Base-by-base conservation (phyloP, 2,113 vertebrate species). In the Beaufortia kweichowensis region DNA sequence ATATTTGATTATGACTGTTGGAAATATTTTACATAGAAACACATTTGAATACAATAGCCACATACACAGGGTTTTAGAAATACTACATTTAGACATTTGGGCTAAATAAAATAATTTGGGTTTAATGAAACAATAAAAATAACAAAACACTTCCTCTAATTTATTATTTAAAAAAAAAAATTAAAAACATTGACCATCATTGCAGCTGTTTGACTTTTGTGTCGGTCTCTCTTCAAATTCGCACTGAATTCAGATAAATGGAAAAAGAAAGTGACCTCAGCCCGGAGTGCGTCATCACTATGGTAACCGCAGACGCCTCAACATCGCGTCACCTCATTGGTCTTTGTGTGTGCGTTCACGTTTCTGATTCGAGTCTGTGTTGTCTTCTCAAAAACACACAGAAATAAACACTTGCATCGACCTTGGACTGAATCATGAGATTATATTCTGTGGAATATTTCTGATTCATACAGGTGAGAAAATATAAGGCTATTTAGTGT, bases 301-400 rank as follows among this genome's bases (percentile, higher is more conserved):
- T 82, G 43, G 83, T 60, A 66, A 81, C 68, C 1, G 55, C 50
- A 15, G 9, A 19, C 57, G 0, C 43, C 26, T 60, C 63, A 81
- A 53, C 39, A 57, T 68, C 62, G 69, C 63, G 62, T 24, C 24
- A 28, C 46, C 21, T 78, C 31, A 74, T 78, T 81, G 80, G 76
- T 24, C 35, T 12, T 1, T 28, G 46, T 39, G 24, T 11, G 23
- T 4, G n/a, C n/a, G 3, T 46, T 29, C 19, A 35, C 23, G 0
- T 19, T n/a, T 15, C 4, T 23, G 63, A 74, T 78, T 81, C 12
- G 76, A 55, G 28, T 31, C 7, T 65, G 21, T 61, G 69, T 46
- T n/a, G 53, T 63, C 19, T 57, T 74, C 68, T 69, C n/a, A 55
- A 39, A 46, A 26, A 28, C 23, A 62, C 24, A 53, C 21, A 43